Evolutionary conservation across 2,888 invertebrate species (phyloP), one percentile per base, ranked within the genome.

Genomic region (Pachycephus smyrnensis): DNA sequence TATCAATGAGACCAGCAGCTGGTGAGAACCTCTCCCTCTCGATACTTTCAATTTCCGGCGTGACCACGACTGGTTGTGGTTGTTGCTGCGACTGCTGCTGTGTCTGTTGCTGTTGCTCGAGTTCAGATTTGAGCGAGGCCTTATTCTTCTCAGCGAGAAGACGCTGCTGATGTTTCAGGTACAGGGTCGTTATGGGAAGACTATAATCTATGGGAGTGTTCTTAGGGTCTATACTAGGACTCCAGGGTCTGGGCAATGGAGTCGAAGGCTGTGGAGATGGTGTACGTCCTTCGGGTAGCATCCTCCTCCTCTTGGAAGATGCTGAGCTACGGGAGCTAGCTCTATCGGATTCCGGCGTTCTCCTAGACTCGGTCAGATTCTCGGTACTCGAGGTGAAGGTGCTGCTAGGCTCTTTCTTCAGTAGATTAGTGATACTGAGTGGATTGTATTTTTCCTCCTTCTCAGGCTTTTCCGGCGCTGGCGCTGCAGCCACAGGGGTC

Each of bases 111-210:
- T 76, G 86, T 84, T n/a, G 77, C 32, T 81, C 79, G 37, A 78
- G 30, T 69, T 80, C 79, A 23, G 76, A 73, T 73, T 81, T 74
- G 35, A 73, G 35, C 73, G 75, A 73, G 73, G 69, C 89, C 80
- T 87, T 94, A 93, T 87, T 94, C 93, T 89, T 94, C 94, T 88
- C 93, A 92, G 86, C 94, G 92, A 79, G 95, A 91, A 96, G 93
- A 90, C 94, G 96, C 90, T 96, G 93, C 93, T 97, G 96, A 88
- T 96, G 95, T 90, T 96, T 97, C 91, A 98, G 93, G 92, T 97
- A 97, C 68, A 97, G 96, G 76, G 97, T 97, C 75, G 97, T 98
- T 85, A 97, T 97, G 74, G 98, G 97, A 88, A 97, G 94, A 88
- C 96, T 96, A 93, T 95, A 96, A 92, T 97, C 96, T 83, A 96